Evolutionary conservation across 2,113 vertebrate genomes (phyloP).

Genomic region (Syngnathus typhle): DNA sequence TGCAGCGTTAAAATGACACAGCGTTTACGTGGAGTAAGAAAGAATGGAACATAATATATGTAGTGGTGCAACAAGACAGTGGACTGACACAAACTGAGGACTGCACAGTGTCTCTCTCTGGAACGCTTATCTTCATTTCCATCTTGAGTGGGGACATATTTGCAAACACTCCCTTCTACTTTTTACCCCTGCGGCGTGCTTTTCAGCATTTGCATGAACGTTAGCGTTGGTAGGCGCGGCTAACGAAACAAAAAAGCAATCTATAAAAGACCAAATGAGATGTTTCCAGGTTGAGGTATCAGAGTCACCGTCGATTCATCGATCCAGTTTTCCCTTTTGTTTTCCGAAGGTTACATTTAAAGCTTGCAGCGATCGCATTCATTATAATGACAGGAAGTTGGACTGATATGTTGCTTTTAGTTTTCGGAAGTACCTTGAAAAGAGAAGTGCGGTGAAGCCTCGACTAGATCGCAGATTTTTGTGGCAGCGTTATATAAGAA

Average conservation of each 20-base stretch:
- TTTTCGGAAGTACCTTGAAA: conserved; percentile 51
- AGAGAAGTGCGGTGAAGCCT: conserved; percentile 1
- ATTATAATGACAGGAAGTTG: conserved; percentile 2
- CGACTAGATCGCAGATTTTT: not conserved
- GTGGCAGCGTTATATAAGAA: not conserved
- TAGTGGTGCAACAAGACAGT: too few species aligned
- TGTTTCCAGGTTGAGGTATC: conserved; percentile 3
- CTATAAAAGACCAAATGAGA: not conserved
- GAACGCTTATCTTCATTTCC: not conserved
- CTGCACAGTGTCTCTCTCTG: conserved; percentile 1
- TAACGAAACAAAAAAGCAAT: not conserved
- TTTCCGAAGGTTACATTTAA: not conserved
- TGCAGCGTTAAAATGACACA: conserved; percentile 47
- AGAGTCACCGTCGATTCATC: not conserved
- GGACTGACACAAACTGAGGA: not conserved
- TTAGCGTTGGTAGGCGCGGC: not conserved
- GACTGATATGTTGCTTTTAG: conserved; percentile 36
- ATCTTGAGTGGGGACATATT: not conserved
- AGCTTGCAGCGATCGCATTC: not conserved
- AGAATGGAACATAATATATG: conserved; percentile 9
- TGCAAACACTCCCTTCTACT: not conserved
- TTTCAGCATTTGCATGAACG: not conserved
- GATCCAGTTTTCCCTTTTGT: conserved; percentile 1
- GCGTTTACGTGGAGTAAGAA: conserved; percentile 32
- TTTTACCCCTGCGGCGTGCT: not conserved